Conservation (phyloP, 2,888 invertebrate genomes). For the Melanophora roralis region DNA sequence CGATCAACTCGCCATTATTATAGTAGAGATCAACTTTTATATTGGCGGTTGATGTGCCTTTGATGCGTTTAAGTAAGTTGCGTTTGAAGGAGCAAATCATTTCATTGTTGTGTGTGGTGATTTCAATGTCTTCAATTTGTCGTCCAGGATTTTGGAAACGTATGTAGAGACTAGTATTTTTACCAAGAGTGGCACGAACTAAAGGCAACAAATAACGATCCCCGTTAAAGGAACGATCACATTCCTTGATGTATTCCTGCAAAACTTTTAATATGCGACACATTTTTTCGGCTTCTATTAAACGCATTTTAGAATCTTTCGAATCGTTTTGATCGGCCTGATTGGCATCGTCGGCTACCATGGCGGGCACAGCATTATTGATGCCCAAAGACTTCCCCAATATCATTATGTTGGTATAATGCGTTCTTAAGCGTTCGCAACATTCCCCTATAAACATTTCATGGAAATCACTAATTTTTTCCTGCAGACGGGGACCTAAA, state of each 20-base stretch:
- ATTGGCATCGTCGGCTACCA: constrained; percentile 60
- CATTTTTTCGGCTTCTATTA: constrained; percentile 87
- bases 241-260: constrained; percentile 96
- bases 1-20: constrained; percentile 87
- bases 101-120: constrained; percentile 96
- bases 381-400: constrained; percentile 71
- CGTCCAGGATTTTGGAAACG: constrained; percentile 92
- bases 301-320: constrained; percentile 74
- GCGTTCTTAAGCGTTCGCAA: constrained; percentile 90
- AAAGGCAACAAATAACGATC: constrained; percentile 94
- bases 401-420: constrained; percentile 88
- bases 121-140: constrained; percentile 93
- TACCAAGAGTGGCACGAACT: constrained; percentile 90
- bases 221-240: constrained; percentile 91
- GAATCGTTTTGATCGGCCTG: constrained; percentile 69
- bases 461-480: constrained; percentile 89
- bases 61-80: constrained; percentile 81
- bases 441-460: constrained; percentile 95
- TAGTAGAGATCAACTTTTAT: constrained; percentile 92
- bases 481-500: constrained; percentile 90
- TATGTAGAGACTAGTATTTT: constrained; percentile 91
- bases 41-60: constrained; percentile 81
- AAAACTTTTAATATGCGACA: constrained; percentile 95
- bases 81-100: constrained; percentile 91
- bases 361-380: constrained; percentile 17